Conservation (phyloP, 2,797 vertebrate species). For the Labroides dimidiatus region DNA sequence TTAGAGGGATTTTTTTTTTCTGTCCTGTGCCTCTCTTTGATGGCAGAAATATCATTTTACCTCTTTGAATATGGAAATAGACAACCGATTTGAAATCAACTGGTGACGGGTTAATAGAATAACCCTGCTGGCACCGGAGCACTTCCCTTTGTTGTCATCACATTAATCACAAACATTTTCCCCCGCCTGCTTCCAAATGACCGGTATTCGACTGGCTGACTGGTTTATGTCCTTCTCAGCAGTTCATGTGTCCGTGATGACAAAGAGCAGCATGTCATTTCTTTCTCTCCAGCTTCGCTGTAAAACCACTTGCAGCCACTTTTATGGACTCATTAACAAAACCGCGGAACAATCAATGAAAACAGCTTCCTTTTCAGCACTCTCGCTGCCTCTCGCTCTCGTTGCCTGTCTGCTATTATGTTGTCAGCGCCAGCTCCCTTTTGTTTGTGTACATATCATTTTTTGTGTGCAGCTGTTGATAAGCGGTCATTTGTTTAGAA, state of each 20-base stretch:
- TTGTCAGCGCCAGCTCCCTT: conserved; percentile 34
- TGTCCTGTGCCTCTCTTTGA: no score
- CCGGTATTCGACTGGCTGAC: conserved; percentile 5
- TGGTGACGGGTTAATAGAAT: neutral
- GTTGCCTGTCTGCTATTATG: conserved; percentile 67
- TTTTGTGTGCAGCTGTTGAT: conserved; percentile 54
- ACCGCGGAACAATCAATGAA: conserved; percentile 73
- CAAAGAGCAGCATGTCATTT: conserved; percentile 43
- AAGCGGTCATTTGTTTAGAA: conserved; percentile 63
- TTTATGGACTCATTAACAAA: conserved; percentile 79
- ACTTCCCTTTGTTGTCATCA: neutral
- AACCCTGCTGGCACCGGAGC: neutral
- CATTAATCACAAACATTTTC: conserved; percentile 4
- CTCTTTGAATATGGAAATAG: neutral
- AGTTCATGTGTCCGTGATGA: conserved; percentile 43
- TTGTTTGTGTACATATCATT: conserved; percentile 56
- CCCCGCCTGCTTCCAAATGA: conserved; percentile 1
- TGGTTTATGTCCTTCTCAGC: conserved; percentile 27
- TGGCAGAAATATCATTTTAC: no score
- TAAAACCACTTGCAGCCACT: conserved; percentile 65
- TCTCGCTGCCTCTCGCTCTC: conserved; percentile 12
- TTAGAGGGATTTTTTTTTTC: no score
- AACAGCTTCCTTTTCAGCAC: conserved; percentile 48
- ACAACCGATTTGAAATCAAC: neutral
- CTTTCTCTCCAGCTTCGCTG: conserved; percentile 48